These are phyloP conservation scores for Heteronetta atricapilla DNA, from an alignment of 2,113 vertebrate genomes.

Conservation along the genomic window DNA sequence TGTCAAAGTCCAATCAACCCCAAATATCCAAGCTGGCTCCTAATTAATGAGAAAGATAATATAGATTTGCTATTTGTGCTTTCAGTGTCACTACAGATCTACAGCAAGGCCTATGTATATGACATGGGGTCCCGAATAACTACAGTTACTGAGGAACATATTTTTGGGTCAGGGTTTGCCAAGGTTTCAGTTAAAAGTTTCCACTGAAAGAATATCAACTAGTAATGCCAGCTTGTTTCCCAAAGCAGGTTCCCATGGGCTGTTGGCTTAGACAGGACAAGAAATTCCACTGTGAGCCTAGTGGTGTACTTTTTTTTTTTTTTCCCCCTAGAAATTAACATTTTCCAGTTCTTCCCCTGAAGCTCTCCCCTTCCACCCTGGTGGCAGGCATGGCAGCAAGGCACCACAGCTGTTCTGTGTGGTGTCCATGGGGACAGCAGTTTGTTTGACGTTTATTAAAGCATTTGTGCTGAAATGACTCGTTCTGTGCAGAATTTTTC, in stretches of 20 bases:
- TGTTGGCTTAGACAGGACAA: neutral
- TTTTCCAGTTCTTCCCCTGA: neutral
- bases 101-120: neutral
- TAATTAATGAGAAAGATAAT: neutral
- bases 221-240: neutral
- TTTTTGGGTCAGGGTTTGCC: neutral
- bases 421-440: neutral
- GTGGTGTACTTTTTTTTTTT: neutral
- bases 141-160: neutral
- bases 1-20: neutral
- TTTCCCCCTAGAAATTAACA: neutral
- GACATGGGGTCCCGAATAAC: neutral
- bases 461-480: neutral
- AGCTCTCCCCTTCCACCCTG: rapidly evolving
- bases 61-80: neutral
- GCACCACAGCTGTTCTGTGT: neutral
- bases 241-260: neutral
- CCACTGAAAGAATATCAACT: neutral
- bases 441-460: neutral
- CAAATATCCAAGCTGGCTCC: neutral
- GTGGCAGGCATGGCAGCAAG: neutral
- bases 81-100: neutral
- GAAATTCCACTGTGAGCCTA: neutral
- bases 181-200: constrained; percentile 5
- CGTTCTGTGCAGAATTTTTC: neutral